Evolutionary conservation across 1,140 invertebrate species (phyloP), one percentile per base, ranked within the genome.

Genomic region (Pseudomyrmex dendroicus): DNA sequence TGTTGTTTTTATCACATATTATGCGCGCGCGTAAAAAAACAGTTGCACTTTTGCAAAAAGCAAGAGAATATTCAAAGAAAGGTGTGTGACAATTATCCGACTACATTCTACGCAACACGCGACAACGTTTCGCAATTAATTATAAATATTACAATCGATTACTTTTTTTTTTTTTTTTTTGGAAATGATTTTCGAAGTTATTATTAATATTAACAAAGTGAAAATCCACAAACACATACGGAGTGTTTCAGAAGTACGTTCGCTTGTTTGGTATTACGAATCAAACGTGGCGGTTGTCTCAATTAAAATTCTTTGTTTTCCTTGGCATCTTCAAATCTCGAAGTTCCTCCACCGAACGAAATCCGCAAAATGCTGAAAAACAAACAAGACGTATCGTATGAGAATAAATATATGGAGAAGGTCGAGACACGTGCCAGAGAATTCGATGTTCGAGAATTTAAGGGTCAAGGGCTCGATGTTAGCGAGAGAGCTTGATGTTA

Each of bases 401-500:
- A 78, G 52, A 78, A 78, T 46, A 78, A 78, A 7, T 59, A 59
- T 17, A 70, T 12, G 1, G 15, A 22, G 74, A 78, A 70, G 44
- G 10, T 15, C 20, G 76, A 57, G 35, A 59, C 9, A 46, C 15
- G 52, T 78, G 76, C 76, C 76, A 78, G 44, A 25, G 76, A 48
- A 70, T 70, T 68, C 20, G 20, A 8, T 59, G 52, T 54, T 57
- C 35, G 17, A 70, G 64, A 68, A 68, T 78, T 78, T 78, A 78
- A 78, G 76, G 76, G 76, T 78, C 76, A 78, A 78, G 76, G 76
- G 74, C 74, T 68, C 74, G 35, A 35, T 35, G 35, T 35, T 35
- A 35, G 35, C 35, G 35, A 35, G 10, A 52, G 52, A 57, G 74
- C 74, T 78, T 12, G 20, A 25, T 20, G 76, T 78, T 78, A 78